Conservation (phyloP, 2,113 vertebrate genomes). For the Acanthochromis polyacanthus region DNA sequence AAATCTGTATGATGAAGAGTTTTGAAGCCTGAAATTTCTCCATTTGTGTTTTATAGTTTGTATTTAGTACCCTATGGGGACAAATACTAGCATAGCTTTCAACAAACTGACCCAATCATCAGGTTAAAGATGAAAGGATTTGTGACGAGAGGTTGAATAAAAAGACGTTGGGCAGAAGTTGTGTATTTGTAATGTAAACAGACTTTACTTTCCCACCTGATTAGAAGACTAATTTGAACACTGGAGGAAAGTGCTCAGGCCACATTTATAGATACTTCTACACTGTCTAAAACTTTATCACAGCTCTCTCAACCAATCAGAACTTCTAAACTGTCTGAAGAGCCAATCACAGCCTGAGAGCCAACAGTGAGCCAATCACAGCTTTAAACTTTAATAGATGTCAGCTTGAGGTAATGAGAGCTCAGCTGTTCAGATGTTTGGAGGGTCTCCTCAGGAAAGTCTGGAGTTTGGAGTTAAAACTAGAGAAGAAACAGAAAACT, state of each 20-base stretch:
- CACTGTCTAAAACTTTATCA: neutral
- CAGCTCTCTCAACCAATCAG: conserved; percentile 27
- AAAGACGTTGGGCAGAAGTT: neutral
- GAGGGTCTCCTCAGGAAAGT: neutral
- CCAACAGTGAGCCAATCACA: conserved; percentile 44
- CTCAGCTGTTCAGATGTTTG: conserved; percentile 48
- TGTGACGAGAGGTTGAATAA: conserved; percentile 8
- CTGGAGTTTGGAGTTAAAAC: neutral
- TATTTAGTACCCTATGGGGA: no score
- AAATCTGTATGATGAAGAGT: no score
- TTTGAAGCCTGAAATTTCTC: no score
- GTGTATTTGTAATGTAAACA: neutral
- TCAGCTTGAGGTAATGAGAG: conserved; percentile 67
- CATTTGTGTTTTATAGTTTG: no score
- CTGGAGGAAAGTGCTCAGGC: neutral
- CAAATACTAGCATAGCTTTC: no score
- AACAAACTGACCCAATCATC: conserved; percentile 3
- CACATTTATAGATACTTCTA: neutral
- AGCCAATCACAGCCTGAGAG: conserved; percentile 40
- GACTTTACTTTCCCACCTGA: neutral
- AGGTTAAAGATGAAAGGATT: neutral
- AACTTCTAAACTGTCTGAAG: neutral
- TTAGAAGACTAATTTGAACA: neutral
- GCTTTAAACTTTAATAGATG: conserved; percentile 30
- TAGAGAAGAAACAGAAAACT: neutral